These are phyloP conservation scores for Flexamia atlantica DNA, from an alignment of 2,888 invertebrate species.

Conservation along the genomic window DNA sequence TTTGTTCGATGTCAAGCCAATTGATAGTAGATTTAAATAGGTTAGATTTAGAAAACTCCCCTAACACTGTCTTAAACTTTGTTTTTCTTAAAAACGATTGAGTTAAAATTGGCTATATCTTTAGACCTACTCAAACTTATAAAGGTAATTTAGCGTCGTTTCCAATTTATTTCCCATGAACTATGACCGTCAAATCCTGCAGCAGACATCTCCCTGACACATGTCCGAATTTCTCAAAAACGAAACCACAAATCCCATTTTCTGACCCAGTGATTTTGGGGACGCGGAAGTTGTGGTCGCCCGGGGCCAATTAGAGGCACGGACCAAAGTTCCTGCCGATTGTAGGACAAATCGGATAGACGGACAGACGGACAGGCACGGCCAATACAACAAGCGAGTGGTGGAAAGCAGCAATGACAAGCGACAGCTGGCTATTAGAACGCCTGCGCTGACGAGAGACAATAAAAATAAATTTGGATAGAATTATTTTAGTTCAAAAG, in stretches of 20 bases:
- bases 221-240: conserved; percentile 13
- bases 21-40: too few relatives aligned
- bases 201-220: conserved; percentile 10
- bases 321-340: conserved; percentile 35
- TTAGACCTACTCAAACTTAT: too few relatives aligned
- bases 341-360: conserved; percentile 2
- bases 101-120: too few relatives aligned
- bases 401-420: neutral
- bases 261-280: conserved; percentile 15
- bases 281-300: conserved; percentile 10
- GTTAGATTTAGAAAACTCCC: too few relatives aligned
- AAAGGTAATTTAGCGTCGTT: too few relatives aligned
- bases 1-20: too few relatives aligned
- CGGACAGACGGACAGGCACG: conserved; percentile 3
- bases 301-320: neutral
- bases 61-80: too few relatives aligned
- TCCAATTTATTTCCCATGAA: too few relatives aligned
- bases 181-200: neutral
- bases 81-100: too few relatives aligned
- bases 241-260: conserved; percentile 28
- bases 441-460: neutral
- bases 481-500: too few relatives aligned
- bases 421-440: neutral
- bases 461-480: too few relatives aligned
- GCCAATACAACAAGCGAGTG: neutral